phyloP scores from a whole-genome alignment of 30 jellyfish, hydroid and myxozoan genomes.

The Chrysaora quinquecirrha region DNA sequence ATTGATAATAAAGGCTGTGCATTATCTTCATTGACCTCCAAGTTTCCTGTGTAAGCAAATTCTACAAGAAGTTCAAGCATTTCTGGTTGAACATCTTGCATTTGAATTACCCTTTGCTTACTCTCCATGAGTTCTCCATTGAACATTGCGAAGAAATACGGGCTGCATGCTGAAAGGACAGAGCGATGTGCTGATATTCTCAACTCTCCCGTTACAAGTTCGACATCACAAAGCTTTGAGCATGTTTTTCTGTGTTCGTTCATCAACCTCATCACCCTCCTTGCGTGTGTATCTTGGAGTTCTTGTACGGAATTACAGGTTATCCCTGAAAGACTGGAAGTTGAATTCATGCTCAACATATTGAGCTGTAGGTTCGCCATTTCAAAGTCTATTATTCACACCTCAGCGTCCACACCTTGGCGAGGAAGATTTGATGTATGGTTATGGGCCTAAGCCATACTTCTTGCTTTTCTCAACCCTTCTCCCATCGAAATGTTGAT shows the following conservation, averaged over 20 bases:
- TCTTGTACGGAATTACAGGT: slow-evolving; percentile 29
- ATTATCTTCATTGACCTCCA: slow-evolving; percentile 77
- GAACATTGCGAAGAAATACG: slow-evolving; percentile 96
- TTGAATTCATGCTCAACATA: slow-evolving; percentile 83
- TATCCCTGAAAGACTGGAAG: slow-evolving; percentile 61
- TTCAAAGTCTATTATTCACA: too few species aligned
- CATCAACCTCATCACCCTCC: slow-evolving; percentile 68
- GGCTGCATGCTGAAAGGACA: slow-evolving; percentile 97
- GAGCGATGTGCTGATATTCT: slow-evolving; percentile 92
- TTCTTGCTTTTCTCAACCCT: too few species aligned
- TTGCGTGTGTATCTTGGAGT: slow-evolving; percentile 61
- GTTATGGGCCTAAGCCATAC: too few species aligned
- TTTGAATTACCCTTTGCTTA: slow-evolving; percentile 69
- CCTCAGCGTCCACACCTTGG: too few species aligned
- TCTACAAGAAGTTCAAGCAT: slow-evolving; percentile 68
- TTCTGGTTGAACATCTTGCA: slow-evolving; percentile 80
- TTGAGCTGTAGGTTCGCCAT: slow-evolving; percentile 4
- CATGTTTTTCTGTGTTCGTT: slow-evolving; percentile 83
- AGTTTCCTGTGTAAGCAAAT: slow-evolving; percentile 87
- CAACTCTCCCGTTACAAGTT: slow-evolving; percentile 58
- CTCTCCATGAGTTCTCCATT: slow-evolving; percentile 91
- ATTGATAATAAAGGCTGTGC: slow-evolving; percentile 78
- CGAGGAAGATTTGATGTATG: too few species aligned
- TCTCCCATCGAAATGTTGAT: too few species aligned
- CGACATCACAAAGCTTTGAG: slow-evolving; percentile 94